These are phyloP conservation scores for Sternotherus odoratus DNA, from an alignment of 2,797 vertebrate genomes.

Conservation along the genomic window DNA sequence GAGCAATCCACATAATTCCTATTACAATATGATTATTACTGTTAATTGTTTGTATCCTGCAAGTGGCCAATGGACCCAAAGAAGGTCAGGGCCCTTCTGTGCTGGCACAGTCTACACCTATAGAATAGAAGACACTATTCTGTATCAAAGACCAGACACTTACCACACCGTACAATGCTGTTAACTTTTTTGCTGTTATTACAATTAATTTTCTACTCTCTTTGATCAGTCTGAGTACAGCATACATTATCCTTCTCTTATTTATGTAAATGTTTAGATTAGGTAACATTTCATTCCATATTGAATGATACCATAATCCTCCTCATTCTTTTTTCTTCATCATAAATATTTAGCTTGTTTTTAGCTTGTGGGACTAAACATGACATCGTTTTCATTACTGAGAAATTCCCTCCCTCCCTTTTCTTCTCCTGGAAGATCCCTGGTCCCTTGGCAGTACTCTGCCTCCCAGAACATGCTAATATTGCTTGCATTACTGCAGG, in stretches of 20 bases:
- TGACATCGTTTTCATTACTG: constrained; percentile 73
- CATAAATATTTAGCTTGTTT: constrained; percentile 80
- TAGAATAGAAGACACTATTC: neutral
- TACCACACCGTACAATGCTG: neutral
- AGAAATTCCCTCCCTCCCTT: constrained; percentile 64
- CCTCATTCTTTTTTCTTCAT: constrained; percentile 68
- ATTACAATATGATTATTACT: neutral
- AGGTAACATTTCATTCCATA: constrained; percentile 72
- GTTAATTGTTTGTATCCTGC: neutral
- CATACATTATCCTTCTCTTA: constrained; percentile 54
- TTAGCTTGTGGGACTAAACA: constrained; percentile 74
- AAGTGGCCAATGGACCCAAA: neutral
- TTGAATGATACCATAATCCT: constrained; percentile 75
- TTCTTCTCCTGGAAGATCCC: constrained; percentile 72
- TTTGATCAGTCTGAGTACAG: constrained; percentile 66
- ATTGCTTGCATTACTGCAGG: constrained; percentile 78
- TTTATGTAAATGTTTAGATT: constrained; percentile 77
- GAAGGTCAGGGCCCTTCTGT: rapidly evolving
- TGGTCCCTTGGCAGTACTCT: constrained; percentile 71
- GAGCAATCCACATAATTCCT: neutral
- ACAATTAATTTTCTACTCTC: constrained; percentile 60
- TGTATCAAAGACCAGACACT: neutral
- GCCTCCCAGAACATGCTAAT: constrained; percentile 77
- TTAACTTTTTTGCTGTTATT: neutral
- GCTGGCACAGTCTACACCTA: neutral